Conservation (phyloP, 2,113 vertebrate species). For the Cavia porcellus region DNA sequence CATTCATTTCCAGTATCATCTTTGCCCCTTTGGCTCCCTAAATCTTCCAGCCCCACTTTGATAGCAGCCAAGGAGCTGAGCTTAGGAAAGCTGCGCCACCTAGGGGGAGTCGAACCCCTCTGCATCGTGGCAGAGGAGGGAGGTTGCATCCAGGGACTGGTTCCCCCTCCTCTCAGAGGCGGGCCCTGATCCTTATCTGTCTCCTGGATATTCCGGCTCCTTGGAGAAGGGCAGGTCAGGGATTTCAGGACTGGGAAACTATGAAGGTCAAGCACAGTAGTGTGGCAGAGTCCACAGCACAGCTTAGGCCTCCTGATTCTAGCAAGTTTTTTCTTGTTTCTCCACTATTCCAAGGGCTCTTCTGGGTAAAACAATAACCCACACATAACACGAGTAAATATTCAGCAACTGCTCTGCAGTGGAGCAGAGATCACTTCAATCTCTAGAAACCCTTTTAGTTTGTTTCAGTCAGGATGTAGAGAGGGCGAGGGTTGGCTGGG, state of each 20-base stretch:
- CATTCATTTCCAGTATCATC: background rate
- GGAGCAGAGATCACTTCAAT: background rate
- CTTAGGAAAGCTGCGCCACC: constrained; percentile 71
- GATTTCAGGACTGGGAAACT: background rate
- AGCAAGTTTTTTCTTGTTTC: background rate
- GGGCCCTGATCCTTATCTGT: background rate
- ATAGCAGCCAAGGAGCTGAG: background rate
- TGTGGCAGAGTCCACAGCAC: background rate
- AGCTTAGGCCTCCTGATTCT: background rate
- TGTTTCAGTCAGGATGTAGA: background rate
- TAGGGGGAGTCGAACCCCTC: constrained; percentile 46
- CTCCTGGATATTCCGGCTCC: background rate
- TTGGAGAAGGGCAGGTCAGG: background rate
- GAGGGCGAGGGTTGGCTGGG: accelerated
- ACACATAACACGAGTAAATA: background rate
- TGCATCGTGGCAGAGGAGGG: background rate
- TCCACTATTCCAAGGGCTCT: background rate
- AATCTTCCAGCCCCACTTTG: background rate
- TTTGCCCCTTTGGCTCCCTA: background rate
- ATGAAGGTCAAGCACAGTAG: background rate
- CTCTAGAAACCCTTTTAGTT: background rate
- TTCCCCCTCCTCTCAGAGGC: background rate
- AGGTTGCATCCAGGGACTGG: background rate
- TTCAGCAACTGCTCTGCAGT: background rate
- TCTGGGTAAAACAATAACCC: background rate